Evolutionary conservation across 2,888 invertebrate species (phyloP).

Genomic region (Carterocephalus palaemon): DNA sequence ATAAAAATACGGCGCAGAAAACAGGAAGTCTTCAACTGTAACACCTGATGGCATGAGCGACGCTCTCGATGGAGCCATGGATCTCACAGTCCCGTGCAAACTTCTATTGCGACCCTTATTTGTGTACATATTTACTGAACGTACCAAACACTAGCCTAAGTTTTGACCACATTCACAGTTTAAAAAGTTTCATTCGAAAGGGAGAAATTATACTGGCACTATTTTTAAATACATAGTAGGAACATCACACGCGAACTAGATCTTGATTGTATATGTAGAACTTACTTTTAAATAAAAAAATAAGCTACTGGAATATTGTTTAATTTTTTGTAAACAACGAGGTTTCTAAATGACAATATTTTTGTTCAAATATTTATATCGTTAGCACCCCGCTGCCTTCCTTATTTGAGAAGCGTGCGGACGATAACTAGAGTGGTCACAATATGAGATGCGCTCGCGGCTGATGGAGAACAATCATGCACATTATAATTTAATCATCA

Average conservation of each 20-base stretch:
- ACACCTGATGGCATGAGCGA: slow-evolving; percentile 49
- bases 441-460: slow-evolving; percentile 52
- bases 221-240: slow-evolving; percentile 25
- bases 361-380: slow-evolving; percentile 57
- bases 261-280: slow-evolving; percentile 43
- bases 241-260: slow-evolving; percentile 26
- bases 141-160: slow-evolving; percentile 25
- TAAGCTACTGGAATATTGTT: slow-evolving; percentile 52
- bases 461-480: slow-evolving; percentile 50
- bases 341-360: slow-evolving; percentile 63
- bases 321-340: slow-evolving; percentile 33
- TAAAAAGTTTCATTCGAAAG: slow-evolving; percentile 36
- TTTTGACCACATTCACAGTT: slow-evolving; percentile 34
- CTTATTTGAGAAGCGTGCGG: slow-evolving; percentile 37
- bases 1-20: slow-evolving; percentile 66
- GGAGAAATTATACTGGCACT: slow-evolving; percentile 37
- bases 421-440: slow-evolving; percentile 47
- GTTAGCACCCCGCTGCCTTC: slow-evolving; percentile 49
- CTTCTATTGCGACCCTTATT: slow-evolving; percentile 56
- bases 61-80: slow-evolving; percentile 54
- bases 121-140: slow-evolving; percentile 58
- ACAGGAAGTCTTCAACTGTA: slow-evolving; percentile 56
- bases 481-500: slow-evolving; percentile 69
- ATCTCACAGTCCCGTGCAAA: slow-evolving; percentile 68
- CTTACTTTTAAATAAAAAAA: slow-evolving; percentile 71